These are phyloP conservation scores for Macaca fascicularis DNA, from an alignment of 2,113 vertebrate genomes.

Conservation along the genomic window T2T-MFA8v1.1 NC_088379.1:1544001-1544500, in stretches of 20 bases:
- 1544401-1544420: background rate
- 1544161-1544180: background rate
- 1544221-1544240: background rate
- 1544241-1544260: background rate
- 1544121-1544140: background rate
- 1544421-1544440: background rate
- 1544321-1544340: background rate
- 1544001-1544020: fast-evolving
- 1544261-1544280: background rate
- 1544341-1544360: background rate
- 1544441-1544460: background rate
- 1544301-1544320: background rate
- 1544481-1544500: background rate
- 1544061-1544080: background rate
- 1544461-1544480: background rate
- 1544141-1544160: background rate
- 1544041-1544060: background rate
- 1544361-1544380: background rate
- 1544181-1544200: background rate
- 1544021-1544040: fast-evolving
- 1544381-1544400: background rate
- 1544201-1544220: background rate
- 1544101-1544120: background rate
- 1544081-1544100: background rate
- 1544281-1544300: too few relatives aligned